phyloP scores from a whole-genome alignment of 1,140 invertebrate genomes.

The Drosophila pruinosa region DNA sequence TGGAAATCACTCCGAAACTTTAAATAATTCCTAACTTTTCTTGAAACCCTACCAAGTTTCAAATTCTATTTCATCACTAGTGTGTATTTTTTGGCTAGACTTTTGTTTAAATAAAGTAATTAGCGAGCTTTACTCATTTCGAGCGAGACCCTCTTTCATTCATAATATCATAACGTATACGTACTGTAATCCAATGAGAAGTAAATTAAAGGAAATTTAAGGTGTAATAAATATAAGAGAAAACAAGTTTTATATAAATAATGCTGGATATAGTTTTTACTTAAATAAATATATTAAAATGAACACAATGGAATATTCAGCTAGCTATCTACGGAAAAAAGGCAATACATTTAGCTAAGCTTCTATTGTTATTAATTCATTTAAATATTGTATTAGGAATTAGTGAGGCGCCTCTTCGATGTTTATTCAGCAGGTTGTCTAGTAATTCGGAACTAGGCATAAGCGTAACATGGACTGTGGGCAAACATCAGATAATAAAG shows the following conservation, averaged over 20 bases:
- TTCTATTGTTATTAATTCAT: neutral
- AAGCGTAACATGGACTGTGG: no score
- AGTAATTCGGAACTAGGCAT: no score
- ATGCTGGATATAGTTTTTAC: no score
- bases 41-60: neutral
- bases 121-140: slow-evolving; percentile 11
- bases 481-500: neutral
- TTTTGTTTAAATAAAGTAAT: slow-evolving; percentile 11
- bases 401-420: neutral
- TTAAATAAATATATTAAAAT: neutral
- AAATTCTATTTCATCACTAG: neutral
- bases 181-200: neutral
- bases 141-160: slow-evolving; percentile 4
- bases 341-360: neutral
- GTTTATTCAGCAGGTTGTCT: neutral
- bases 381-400: slow-evolving; percentile 1
- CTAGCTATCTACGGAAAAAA: neutral
- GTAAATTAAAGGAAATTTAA: neutral
- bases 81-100: slow-evolving; percentile 2
- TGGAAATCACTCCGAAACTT: neutral
- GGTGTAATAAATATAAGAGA: no score
- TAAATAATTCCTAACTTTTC: no score
- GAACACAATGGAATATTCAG: neutral
- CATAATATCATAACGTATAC: neutral
- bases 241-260: no score